Base-by-base conservation (phyloP, 1,140 invertebrate genomes). In the Caenorhabditis briggsae region DNA sequence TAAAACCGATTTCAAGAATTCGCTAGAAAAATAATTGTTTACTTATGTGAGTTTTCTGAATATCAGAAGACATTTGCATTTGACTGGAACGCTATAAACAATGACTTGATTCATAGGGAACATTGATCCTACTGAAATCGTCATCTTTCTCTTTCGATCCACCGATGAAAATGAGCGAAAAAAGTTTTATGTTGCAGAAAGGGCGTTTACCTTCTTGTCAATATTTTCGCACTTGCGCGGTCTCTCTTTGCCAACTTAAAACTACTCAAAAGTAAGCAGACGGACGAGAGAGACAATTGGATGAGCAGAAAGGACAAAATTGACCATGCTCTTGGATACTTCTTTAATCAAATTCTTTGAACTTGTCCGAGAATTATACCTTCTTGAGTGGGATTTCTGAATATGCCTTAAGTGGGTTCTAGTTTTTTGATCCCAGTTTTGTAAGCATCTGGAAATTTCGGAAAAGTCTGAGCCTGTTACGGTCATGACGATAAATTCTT, bases 211-310 rank as follows among this genome's bases (percentile, higher is more conserved):
- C 70, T 48, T 50, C 20, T 50, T 78, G 70, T 78, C 70, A 78
- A 78, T 78, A 78, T 78, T 78, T 78, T 78, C 70, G 70, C 70
- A 78, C 70, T 78, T 78, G 46, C 70, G 70, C 70, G 70, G 46
- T 78, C 20, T 78, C 46, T 50, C 46, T 78, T 78, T 50, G 70
- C 46, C 70, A 61, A 61, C 59, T 25, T 14, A 61, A 58, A 78
- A 78, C 70, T 78, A 70, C 33, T 43, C 8, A 43, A 33, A 16
- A 25, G 64, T 50, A 78, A 78, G 20, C 46, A 9, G 41, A 33
- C 23, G n/a, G n/a, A 12, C 18, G 16, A 46, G 41, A 70, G 43
- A 78, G 70, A 78, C 70, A 18, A 53, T 41, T 78, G 70, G 33
- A 78, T 8, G 70, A 78, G 70, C 20, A 78, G 46, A 50, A 78